Evolutionary conservation across 2,888 invertebrate genomes (phyloP).

Genomic region (Diarsia dahlii): DNA sequence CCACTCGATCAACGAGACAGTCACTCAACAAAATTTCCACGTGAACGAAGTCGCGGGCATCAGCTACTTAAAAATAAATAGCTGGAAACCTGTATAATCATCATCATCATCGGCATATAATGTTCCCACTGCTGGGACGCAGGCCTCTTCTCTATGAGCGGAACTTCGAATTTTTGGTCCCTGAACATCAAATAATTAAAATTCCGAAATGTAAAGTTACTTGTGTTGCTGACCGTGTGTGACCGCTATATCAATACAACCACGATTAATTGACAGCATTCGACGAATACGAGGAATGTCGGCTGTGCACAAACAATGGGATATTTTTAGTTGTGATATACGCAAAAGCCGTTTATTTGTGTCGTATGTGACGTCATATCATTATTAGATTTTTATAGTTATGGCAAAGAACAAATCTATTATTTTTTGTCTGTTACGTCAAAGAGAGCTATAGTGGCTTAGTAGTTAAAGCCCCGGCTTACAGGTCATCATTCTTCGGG

Average conservation of each 20-base stretch:
- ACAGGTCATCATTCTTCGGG: not conserved
- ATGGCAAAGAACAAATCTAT: not conserved
- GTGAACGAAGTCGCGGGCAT: too few relatives aligned
- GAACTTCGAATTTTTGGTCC: too few relatives aligned
- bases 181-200: too few relatives aligned
- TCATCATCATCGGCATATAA: too few relatives aligned
- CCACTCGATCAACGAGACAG: too few relatives aligned
- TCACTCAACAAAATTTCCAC: too few relatives aligned
- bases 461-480: not conserved
- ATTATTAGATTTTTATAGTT: not conserved
- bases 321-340: conserved; percentile 25
- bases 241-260: conserved; percentile 34
- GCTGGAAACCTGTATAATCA: too few relatives aligned
- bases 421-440: conserved; percentile 3
- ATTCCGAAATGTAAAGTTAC: too few relatives aligned
- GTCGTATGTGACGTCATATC: conserved; percentile 7
- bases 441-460: not conserved
- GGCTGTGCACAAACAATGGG: conserved; percentile 1
- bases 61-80: too few relatives aligned
- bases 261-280: conserved; percentile 49
- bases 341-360: not conserved
- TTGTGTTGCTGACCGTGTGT: not conserved
- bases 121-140: too few relatives aligned
- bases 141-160: too few relatives aligned
- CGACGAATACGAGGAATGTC: conserved; percentile 1